Percentiles rank a stretch among this genome's conserved stretches.
These are phyloP conservation scores for Lordiphosa stackelbergi DNA, from an alignment of 1,140 invertebrate species.

Conservation along the genomic window DNA sequence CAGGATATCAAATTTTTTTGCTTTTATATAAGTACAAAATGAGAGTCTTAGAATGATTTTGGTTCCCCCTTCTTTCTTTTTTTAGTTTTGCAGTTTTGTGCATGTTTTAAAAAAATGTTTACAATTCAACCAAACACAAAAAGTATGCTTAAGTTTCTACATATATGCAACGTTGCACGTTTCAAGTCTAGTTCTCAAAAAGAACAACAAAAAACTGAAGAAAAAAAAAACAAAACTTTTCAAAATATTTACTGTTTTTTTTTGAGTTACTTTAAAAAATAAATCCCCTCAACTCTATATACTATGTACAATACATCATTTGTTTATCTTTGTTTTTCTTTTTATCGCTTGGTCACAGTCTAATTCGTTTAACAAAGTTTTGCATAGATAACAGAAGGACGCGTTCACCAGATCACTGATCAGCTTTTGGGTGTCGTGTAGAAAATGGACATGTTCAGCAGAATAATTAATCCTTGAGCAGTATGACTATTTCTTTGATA, in stretches of 20 bases:
- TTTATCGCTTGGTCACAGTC: constrained; percentile 6
- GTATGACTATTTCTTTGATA: too few relatives aligned
- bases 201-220: too few relatives aligned
- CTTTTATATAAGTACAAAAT: neutral
- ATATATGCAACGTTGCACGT: constrained; percentile 50
- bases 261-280: too few relatives aligned
- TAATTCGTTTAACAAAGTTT: constrained; percentile 7
- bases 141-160: constrained; percentile 11
- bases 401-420: too few relatives aligned
- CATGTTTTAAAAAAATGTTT: constrained; percentile 6
- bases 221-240: constrained; percentile 9
- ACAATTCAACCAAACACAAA: constrained; percentile 9
- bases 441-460: too few relatives aligned
- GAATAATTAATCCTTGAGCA: too few relatives aligned
- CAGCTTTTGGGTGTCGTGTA: too few relatives aligned
- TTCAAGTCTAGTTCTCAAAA: constrained; percentile 37
- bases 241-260: too few relatives aligned
- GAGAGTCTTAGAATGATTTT: too few relatives aligned
- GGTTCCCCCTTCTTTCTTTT: too few relatives aligned
- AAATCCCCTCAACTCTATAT: neutral
- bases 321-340: neutral
- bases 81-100: too few relatives aligned
- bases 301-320: neutral
- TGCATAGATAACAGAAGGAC: constrained; percentile 1
- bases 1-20: neutral